phyloP scores from a whole-genome alignment of 2,797 vertebrate species.

The Eupleurogrammus muticus region DNA sequence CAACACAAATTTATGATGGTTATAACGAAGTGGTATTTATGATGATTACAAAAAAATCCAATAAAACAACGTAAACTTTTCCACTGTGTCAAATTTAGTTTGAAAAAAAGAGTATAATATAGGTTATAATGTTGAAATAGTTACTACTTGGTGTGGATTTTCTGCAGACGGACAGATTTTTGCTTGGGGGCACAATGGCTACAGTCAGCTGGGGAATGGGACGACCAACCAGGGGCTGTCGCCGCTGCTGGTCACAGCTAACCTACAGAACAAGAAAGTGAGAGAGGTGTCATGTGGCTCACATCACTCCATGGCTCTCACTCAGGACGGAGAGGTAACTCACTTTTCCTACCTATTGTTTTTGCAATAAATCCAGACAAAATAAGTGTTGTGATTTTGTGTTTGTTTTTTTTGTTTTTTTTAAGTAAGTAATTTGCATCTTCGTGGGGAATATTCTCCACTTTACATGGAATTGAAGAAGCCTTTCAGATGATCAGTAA shows the following conservation, averaged over 20 bases:
- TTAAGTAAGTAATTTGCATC: not conserved
- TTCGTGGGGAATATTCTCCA: not conserved
- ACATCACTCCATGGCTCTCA: constrained; percentile 93
- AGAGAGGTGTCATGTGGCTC: constrained; percentile 93
- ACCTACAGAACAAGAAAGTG: constrained; percentile 90
- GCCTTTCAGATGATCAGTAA: too few species aligned
- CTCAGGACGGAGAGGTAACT: constrained; percentile 91
- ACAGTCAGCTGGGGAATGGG: constrained; percentile 95
- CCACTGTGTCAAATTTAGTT: too few species aligned
- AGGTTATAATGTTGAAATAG: too few species aligned
- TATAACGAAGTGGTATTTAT: too few species aligned
- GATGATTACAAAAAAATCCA: too few species aligned
- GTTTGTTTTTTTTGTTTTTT: too few species aligned
- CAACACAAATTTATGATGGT: not conserved
- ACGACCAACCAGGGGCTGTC: constrained; percentile 89
- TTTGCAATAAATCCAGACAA: too few species aligned
- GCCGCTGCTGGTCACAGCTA: constrained; percentile 88
- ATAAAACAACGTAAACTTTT: too few species aligned
- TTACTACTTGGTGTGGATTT: not conserved
- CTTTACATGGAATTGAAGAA: too few species aligned
- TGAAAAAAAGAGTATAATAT: too few species aligned
- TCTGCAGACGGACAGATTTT: constrained; percentile 91
- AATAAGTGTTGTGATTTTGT: too few species aligned
- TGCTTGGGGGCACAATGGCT: constrained; percentile 96
- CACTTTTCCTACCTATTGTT: constrained; percentile 21